Percentiles rank a stretch among this genome's conserved stretches.
phyloP scores from a whole-genome alignment of 1,140 invertebrate species.

The Dinoponera quadriceps region DNA sequence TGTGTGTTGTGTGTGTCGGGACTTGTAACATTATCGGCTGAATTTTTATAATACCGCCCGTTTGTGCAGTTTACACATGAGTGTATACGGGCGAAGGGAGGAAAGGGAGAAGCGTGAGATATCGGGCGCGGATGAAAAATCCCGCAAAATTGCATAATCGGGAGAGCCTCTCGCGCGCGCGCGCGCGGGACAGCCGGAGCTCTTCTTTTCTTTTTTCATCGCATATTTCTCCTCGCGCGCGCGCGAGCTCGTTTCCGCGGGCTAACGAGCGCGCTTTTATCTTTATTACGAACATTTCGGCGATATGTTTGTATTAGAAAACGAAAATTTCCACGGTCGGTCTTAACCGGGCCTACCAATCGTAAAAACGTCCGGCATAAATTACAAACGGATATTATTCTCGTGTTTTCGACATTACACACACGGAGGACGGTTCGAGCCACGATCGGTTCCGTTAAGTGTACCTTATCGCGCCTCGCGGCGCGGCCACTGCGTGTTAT shows the following conservation, averaged over 20 bases:
- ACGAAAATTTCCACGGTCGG: neutral
- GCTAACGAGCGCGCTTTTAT: conserved; percentile 13
- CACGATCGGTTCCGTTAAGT: neutral
- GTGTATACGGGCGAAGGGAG: neutral
- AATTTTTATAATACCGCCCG: conserved; percentile 1
- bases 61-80: neutral
- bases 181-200: too few species aligned
- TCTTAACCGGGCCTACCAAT: conserved; percentile 13
- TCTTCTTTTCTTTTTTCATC: too few species aligned
- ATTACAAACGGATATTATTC: conserved; percentile 9
- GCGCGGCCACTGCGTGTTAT: conserved; percentile 64
- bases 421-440: too few species aligned
- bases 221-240: too few species aligned
- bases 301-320: too few species aligned
- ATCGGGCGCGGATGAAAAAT: neutral
- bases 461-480: conserved; percentile 11
- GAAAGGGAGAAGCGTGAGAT: too few species aligned
- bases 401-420: neutral
- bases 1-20: neutral
- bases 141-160: neutral
- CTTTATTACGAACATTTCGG: conserved; percentile 16
- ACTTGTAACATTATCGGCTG: neutral
- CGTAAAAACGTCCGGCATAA: conserved; percentile 45
- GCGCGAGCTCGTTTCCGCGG: neutral
- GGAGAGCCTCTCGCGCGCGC: too few species aligned